Evolutionary conservation across 2,113 vertebrate genomes (phyloP), one percentile per base, ranked within the genome.

Genomic region (Meles meles): DNA sequence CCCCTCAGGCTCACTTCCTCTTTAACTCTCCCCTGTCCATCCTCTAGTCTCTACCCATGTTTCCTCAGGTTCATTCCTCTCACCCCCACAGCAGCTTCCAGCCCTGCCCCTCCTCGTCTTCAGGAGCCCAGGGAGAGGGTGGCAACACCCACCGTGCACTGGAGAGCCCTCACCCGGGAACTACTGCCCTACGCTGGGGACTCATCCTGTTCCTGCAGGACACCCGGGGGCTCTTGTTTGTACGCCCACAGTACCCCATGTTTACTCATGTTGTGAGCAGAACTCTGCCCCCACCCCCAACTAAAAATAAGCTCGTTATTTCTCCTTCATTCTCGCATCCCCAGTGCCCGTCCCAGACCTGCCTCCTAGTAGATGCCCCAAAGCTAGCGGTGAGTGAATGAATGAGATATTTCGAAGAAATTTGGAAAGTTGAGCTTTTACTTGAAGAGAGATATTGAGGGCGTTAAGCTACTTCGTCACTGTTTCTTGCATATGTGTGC

Each of bases 371-470:
- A 95, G 25, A 74, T 59, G 27, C 25, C 81, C 42, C 63, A 5
- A 84, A 88, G 42, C 85, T 88, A 65, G 34, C 37, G 61, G 55
- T 79, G 79, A 88, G 52, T 77, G 52, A 85, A 55, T 69, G 37
- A 76, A n/a, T 52, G 69, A 97, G 23, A n/a, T 74, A 37, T 20
- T 55, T 2, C 74, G 61, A 95, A 89, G 44, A 89, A 67, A 97
- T 71, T 63, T 63, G 55, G 20, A 29, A 92, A 89, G 69, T 92
- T 63, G 80, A 85, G 25, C 63, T 76, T 92, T 44, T 91, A 80
- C 79, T 21, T 65, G 42, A 47, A 55, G 63, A 34, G 15, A 92
- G 39, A 67, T 76, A 65, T 21, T 59, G 21, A 96, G 39, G 7
- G 11, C 90, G 13, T n/a, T 88, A 67, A 61, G 55, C 74, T 57